Evolutionary conservation across 2,113 vertebrate genomes (phyloP).

Genomic region (Pluvialis apricaria): DNA sequence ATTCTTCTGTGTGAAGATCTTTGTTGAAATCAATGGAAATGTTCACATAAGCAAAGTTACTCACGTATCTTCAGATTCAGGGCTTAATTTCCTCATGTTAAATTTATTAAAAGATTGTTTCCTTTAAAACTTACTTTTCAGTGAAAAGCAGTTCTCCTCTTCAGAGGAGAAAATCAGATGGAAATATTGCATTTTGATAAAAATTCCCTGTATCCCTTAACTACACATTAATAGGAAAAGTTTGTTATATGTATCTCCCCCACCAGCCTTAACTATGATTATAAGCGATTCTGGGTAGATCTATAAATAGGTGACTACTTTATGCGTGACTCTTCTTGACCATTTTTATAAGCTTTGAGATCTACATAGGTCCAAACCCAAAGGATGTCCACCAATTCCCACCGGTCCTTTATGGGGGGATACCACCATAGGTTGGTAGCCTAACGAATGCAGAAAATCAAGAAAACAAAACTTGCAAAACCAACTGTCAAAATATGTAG

Average conservation of each 20-base stretch:
- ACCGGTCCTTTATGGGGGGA: background rate
- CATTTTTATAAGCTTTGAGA: background rate
- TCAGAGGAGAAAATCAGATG: background rate
- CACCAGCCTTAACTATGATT: background rate
- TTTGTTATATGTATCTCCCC: background rate
- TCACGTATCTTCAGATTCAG: background rate
- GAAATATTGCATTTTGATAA: background rate
- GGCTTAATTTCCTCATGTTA: background rate
- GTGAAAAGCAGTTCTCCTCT: background rate
- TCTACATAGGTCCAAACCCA: background rate
- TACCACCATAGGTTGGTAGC: background rate
- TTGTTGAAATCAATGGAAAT: background rate
- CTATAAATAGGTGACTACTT: background rate
- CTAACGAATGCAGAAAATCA: rapidly evolving
- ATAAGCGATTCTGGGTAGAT: background rate
- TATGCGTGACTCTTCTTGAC: background rate
- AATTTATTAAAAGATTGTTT: background rate
- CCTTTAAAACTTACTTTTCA: background rate
- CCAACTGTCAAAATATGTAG: background rate
- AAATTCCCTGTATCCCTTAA: background rate
- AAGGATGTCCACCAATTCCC: background rate
- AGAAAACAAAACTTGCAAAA: background rate
- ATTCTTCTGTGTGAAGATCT: conserved; percentile 1
- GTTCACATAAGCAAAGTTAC: background rate
- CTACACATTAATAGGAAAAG: background rate